A percentile compares a stretch with the other conserved stretches of the same genome.
phyloP scores from a whole-genome alignment of 92 coral and sea anemone genomes.

The Phenganax marumi region DNA sequence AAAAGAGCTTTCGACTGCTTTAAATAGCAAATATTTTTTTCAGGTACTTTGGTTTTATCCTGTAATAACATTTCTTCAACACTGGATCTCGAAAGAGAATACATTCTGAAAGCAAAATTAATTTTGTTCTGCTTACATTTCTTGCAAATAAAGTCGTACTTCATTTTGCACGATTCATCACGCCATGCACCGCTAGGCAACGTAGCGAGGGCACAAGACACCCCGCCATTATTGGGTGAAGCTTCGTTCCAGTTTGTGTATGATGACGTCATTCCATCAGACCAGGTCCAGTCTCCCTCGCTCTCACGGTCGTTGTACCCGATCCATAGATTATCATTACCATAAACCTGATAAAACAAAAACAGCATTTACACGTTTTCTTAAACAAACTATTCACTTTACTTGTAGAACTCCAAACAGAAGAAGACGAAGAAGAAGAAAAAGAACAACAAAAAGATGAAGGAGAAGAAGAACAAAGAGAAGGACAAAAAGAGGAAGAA shows the following conservation, averaged over 20 bases:
- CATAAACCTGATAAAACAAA: constrained; percentile 42
- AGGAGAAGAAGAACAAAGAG: too few relatives aligned
- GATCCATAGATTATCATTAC: constrained; percentile 85
- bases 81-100: too few relatives aligned
- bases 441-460: too few relatives aligned
- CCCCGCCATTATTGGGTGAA: constrained; percentile 97
- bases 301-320: constrained; percentile 95
- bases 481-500: background rate
- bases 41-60: too few relatives aligned
- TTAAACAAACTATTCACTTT: background rate
- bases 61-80: too few relatives aligned
- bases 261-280: constrained; percentile 88
- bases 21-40: background rate
- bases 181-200: constrained; percentile 84
- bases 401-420: background rate
- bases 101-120: background rate
- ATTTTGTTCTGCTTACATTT: constrained; percentile 71
- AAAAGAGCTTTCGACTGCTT: too few relatives aligned
- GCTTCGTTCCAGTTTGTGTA: constrained; percentile 99
- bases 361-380: background rate
- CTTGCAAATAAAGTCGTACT: constrained; percentile 79
- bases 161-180: constrained; percentile 84
- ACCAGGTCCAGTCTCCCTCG: constrained; percentile 99
- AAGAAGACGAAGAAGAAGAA: too few relatives aligned
- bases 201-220: constrained; percentile 90